Conservation (phyloP, 2,797 vertebrate species). For the Zalophus californianus region DNA sequence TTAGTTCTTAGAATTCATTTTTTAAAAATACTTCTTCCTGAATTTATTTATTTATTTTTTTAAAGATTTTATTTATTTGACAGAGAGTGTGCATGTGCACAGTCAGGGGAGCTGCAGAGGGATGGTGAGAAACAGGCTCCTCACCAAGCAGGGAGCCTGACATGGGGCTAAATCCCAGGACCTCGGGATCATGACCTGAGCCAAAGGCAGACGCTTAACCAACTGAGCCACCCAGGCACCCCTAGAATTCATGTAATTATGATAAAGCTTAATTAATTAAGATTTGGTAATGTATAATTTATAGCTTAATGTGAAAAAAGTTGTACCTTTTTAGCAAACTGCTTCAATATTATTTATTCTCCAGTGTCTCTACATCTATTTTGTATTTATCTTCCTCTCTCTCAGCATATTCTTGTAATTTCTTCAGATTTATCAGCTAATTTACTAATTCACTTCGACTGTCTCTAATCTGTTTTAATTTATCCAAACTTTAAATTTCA, state of each 20-base stretch:
- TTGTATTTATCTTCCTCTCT: neutral
- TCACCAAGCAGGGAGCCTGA: neutral
- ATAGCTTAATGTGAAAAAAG: neutral
- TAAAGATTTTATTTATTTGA: neutral
- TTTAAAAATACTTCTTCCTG: neutral
- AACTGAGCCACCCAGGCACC: neutral
- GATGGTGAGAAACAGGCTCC: neutral
- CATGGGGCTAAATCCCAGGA: neutral
- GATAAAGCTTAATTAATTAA: conserved; percentile 3
- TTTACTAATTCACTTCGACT: neutral
- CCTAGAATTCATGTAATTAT: neutral
- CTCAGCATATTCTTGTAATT: neutral
- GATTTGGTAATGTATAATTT: neutral
- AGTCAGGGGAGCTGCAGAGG: neutral
- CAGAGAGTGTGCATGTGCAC: neutral
- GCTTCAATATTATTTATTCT: conserved; percentile 10
- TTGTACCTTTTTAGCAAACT: neutral
- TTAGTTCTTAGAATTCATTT: neutral
- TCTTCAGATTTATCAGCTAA: neutral
- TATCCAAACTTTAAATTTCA: conserved; percentile 27
- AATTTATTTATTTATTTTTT: too few relatives aligned
- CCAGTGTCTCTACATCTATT: neutral
- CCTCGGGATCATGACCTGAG: neutral
- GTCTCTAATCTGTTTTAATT: conserved; percentile 1
- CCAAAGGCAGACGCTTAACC: neutral